These are phyloP conservation scores for Leptinotarsa defecta DNA, from an alignment of 1,140 invertebrate species.

Conservation along the genomic window DNA sequence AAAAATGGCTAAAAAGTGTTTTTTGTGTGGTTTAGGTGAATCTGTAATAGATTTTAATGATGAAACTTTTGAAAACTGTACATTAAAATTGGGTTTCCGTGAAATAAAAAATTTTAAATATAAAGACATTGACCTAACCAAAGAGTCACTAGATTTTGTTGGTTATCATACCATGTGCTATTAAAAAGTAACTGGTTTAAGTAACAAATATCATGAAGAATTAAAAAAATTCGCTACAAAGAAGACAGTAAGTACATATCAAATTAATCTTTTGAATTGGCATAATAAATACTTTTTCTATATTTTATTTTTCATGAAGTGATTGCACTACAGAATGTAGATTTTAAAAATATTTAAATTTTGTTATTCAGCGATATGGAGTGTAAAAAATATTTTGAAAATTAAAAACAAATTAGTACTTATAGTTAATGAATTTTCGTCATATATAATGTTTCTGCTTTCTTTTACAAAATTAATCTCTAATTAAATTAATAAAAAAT, in stretches of 20 bases:
- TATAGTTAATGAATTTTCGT: not conserved
- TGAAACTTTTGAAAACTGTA: slow-evolving; percentile 39
- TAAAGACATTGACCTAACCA: slow-evolving; percentile 32
- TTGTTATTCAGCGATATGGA: too few relatives aligned
- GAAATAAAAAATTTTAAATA: slow-evolving; percentile 39
- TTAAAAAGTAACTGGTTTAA: slow-evolving; percentile 20
- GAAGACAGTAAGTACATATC: not conserved
- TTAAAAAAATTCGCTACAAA: not conserved
- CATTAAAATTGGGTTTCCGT: slow-evolving; percentile 8
- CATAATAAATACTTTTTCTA: not conserved
- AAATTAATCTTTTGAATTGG: not conserved
- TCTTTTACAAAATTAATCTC: too few relatives aligned
- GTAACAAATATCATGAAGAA: slow-evolving; percentile 20
- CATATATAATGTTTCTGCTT: not conserved
- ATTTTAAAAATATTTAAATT: too few relatives aligned
- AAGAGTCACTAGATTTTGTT: slow-evolving; percentile 35
- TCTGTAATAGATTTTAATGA: slow-evolving; percentile 34
- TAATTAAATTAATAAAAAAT: not conserved
- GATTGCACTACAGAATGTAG: too few relatives aligned
- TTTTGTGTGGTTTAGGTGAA: slow-evolving; percentile 32
- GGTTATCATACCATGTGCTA: slow-evolving; percentile 32
- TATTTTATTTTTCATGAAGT: too few relatives aligned
- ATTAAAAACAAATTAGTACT: not conserved
- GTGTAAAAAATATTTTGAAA: not conserved
- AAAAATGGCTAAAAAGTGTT: slow-evolving; percentile 37